Evolutionary conservation across 2,113 vertebrate species (phyloP), one percentile per base, ranked within the genome.

Genomic region (Herpailurus yagouaroundi): DNA sequence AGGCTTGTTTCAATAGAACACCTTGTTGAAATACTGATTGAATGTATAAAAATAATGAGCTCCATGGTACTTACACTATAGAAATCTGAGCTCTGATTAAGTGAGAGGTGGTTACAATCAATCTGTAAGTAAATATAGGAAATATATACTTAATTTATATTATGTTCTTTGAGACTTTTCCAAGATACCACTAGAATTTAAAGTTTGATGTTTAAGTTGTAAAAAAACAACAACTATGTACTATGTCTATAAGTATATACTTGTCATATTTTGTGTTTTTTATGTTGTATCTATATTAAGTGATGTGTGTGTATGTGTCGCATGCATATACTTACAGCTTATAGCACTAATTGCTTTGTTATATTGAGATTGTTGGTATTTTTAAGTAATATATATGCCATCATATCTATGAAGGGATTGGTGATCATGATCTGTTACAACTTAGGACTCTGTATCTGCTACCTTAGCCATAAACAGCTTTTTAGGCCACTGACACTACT

Each of bases 1-100:
- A 76, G 16, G 2, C 33, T 83, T 81, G 3, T 88, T 96, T 96
- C 55, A 93, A 63, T 52, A 71, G 27, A 82, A 18, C 5, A 80
- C 80, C 33, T 90, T 90, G 50, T 52, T 57, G 36, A 94, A 96
- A 95, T n/a, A 41, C n/a, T 93, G 31, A 81, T 3, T 84, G 36
- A 38, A 95, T 4, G 52, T 91, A 74, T 77, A 71, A 89, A 89
- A 95, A 80, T 71, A 94, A 63, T 5, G 29, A 93, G 13, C 16
- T 73, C 60, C 41, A 83, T 27, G 21, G 1, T 71, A 91, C 9
- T 83, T 91, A 57, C 1, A 48, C 29, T 63, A 29, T 9, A 83
- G 31, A 77, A 88, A 15, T 96, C 16, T 94, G 50, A 68, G 19
- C 4, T 64, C 69, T 84, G 63, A 66, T 80, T 45, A 94, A 73